phyloP scores from a whole-genome alignment of 2,113 vertebrate species.

The Gymnocephalus cernua region DNA sequence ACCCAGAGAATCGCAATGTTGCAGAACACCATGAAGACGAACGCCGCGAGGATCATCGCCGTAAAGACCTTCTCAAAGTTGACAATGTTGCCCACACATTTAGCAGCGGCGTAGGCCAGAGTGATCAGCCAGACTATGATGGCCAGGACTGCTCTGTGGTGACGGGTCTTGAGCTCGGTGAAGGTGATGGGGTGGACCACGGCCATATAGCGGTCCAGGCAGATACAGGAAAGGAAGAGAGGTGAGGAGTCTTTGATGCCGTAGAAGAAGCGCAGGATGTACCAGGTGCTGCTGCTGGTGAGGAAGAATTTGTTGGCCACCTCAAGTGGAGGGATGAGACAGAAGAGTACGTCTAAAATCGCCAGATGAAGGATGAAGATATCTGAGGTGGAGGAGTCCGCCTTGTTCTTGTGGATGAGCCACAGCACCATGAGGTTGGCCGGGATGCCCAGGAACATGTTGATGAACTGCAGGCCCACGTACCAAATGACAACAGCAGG shows the following conservation, averaged over 20 bases:
- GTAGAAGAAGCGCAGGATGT: constrained; percentile 82
- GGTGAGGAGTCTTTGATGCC: constrained; percentile 82
- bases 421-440: constrained; percentile 84
- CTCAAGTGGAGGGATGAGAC: constrained; percentile 81
- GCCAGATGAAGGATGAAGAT: constrained; percentile 84
- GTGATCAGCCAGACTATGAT: constrained; percentile 75
- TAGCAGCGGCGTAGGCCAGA: constrained; percentile 72
- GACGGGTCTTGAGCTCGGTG: constrained; percentile 77
- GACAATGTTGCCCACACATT: constrained; percentile 69
- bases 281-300: constrained; percentile 73
- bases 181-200: constrained; percentile 84
- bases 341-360: constrained; percentile 79
- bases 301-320: constrained; percentile 76
- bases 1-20: constrained; percentile 80
- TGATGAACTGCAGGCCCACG: constrained; percentile 81
- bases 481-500: constrained; percentile 78
- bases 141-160: constrained; percentile 65
- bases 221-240: constrained; percentile 84
- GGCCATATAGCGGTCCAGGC: constrained; percentile 85
- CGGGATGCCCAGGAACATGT: constrained; percentile 85
- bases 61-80: constrained; percentile 81
- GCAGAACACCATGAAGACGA: constrained; percentile 84
- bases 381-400: constrained; percentile 81
- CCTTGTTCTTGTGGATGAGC: constrained; percentile 80
- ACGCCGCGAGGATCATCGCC: constrained; percentile 75